Evolutionary conservation across 2,888 invertebrate species (phyloP).

Genomic region (Drosophila nigricruria): DNA sequence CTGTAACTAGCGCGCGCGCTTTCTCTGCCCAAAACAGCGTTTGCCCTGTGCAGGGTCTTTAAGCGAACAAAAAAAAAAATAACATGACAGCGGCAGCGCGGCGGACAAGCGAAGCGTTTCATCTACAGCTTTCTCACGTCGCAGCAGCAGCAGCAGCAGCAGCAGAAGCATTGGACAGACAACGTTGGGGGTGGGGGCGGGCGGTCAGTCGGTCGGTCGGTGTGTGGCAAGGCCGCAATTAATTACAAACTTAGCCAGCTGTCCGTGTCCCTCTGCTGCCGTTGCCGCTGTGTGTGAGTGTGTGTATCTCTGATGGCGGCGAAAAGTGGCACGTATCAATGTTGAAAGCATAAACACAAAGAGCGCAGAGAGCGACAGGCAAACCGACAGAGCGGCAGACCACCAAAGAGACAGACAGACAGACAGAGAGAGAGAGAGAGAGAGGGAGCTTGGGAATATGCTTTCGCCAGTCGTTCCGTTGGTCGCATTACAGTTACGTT

Average conservation of each 20-base stretch:
- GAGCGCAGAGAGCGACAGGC: constrained; percentile 44
- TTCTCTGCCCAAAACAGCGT: constrained; percentile 52
- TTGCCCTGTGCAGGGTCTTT: constrained; percentile 23
- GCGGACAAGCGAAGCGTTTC: constrained; percentile 37
- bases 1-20: constrained; percentile 67
- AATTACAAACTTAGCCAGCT: constrained; percentile 78
- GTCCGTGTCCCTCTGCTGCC: constrained; percentile 55
- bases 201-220: constrained; percentile 7
- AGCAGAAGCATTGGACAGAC: constrained; percentile 10
- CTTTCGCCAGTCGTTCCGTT: constrained; percentile 52
- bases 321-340: constrained; percentile 77
- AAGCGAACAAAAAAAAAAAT: constrained; percentile 27
- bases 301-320: constrained; percentile 36
- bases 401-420: neutral
- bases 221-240: constrained; percentile 78
- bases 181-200: constrained; percentile 12
- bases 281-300: constrained; percentile 18
- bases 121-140: constrained; percentile 59
- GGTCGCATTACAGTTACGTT: constrained; percentile 46
- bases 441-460: constrained; percentile 40
- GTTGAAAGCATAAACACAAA: constrained; percentile 73
- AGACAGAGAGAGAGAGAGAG: constrained; percentile 17
- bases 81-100: constrained; percentile 40
- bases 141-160: constrained; percentile 15
- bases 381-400: constrained; percentile 4